These are phyloP conservation scores for Reinhardtius hippoglossoides DNA, from an alignment of 2,113 vertebrate genomes.

Conservation along the genomic window DNA sequence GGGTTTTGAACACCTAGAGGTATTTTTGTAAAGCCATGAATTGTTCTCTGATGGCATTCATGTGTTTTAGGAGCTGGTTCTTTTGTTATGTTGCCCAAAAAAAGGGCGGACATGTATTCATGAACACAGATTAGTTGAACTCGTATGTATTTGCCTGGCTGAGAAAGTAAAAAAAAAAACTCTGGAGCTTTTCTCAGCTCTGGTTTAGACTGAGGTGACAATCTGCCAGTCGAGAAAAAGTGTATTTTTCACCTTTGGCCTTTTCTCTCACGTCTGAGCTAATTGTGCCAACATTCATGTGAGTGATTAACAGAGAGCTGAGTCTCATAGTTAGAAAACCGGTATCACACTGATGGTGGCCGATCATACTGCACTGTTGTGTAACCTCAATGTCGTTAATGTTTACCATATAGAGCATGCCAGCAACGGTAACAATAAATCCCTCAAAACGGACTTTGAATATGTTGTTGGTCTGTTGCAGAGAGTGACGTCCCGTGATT, in stretches of 20 bases:
- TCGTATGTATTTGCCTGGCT: slow-evolving; percentile 26
- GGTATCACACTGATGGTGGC: slow-evolving; percentile 23
- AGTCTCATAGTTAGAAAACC: slow-evolving; percentile 37
- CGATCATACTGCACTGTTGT: slow-evolving; percentile 52
- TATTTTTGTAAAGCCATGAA: slow-evolving; percentile 73
- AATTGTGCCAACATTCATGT: slow-evolving; percentile 45
- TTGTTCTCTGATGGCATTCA: slow-evolving; percentile 52
- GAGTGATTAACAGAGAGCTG: slow-evolving; percentile 26
- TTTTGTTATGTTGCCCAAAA: slow-evolving; percentile 15
- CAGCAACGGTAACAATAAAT: slow-evolving; percentile 65
- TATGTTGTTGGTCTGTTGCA: not conserved
- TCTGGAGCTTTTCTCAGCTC: slow-evolving; percentile 35
- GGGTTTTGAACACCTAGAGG: slow-evolving; percentile 47
- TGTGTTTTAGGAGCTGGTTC: slow-evolving; percentile 41
- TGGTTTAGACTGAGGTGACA: slow-evolving; percentile 46
- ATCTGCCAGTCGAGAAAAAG: slow-evolving; percentile 39
- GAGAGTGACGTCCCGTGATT: not conserved
- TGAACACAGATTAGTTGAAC: slow-evolving; percentile 15
- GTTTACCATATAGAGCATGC: slow-evolving; percentile 72
- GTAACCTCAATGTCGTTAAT: slow-evolving; percentile 65
- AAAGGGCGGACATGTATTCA: slow-evolving; percentile 22
- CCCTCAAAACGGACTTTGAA: slow-evolving; percentile 20
- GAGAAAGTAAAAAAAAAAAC: slow-evolving; percentile 21
- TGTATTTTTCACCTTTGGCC: slow-evolving; percentile 34
- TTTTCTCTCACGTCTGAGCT: slow-evolving; percentile 44